A percentile compares a stretch with the other conserved stretches of the same genome.
Conservation (phyloP, 2,113 vertebrate genomes). For the Catagonus wagneri region DNA sequence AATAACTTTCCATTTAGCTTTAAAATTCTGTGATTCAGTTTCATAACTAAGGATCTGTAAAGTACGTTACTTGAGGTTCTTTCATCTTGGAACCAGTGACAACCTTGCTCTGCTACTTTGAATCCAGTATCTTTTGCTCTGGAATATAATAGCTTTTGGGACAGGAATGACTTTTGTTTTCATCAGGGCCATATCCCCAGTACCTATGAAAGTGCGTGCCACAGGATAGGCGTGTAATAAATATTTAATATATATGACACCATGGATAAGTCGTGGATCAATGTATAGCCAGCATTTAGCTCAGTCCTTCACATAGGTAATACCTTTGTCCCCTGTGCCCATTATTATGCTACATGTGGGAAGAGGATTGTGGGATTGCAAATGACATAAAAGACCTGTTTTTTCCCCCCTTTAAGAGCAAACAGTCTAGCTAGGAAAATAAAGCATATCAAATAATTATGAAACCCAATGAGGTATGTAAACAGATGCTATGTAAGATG, state of each 20-base stretch:
- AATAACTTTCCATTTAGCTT: not conserved
- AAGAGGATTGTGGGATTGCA: conserved; percentile 22
- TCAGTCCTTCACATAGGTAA: not conserved
- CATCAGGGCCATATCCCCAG: not conserved
- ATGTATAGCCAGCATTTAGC: not conserved
- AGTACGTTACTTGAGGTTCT: not conserved
- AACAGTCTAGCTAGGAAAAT: not conserved
- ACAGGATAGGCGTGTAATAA: not conserved
- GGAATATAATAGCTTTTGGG: not conserved
- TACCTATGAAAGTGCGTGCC: not conserved
- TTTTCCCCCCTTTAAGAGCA: not conserved
- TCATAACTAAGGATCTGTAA: not conserved
- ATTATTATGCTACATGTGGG: not conserved
- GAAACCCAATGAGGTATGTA: not conserved
- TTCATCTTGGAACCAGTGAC: not conserved
- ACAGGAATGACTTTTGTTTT: not conserved
- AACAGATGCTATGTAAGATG: not conserved
- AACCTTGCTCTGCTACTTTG: not conserved
- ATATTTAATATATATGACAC: not conserved
- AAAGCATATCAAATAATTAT: not conserved
- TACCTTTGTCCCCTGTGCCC: not conserved
- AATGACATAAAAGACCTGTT: not conserved
- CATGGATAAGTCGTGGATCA: not conserved
- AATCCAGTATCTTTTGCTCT: not conserved
- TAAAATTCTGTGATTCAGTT: conserved; percentile 4